Evolutionary conservation across 2,113 vertebrate species (phyloP), one percentile per base, ranked within the genome.

Genomic region (Noturus placidus): DNA sequence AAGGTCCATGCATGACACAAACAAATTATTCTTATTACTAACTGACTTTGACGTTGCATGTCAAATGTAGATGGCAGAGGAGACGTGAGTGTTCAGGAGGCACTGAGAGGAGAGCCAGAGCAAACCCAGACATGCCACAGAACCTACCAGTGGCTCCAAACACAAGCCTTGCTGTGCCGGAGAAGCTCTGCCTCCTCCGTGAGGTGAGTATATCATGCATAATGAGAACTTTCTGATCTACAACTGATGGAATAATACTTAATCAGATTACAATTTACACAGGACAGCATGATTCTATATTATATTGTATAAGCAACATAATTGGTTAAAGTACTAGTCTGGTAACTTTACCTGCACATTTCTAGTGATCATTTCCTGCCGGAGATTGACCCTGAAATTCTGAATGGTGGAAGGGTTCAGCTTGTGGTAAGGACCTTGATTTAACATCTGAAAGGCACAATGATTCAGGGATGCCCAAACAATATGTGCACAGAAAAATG

Each of bases 321-420:
- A 82, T 61, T 82, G 56, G 52, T 59, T 61, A 27, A 42, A 82
- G 56, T 82, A 42, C 57, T 82, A 76, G 69, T 19, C 83, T 61
- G 52, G 69, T 85, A 38, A 85, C 57, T 42, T 78, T 78, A 65
- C 77, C 50, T 86, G n/a, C 35, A 46, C 88, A 3, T 86, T 90
- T 89, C 54, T 76, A 98, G 98, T 80, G 92, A 89, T 84, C 94
- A 0, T 90, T 97, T 98, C 93, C 95, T 98, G 89, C 97, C 97
- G 17, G 94, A 96, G 92, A 95, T 99, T 91, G 94, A 95, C 90
- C 94, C 95, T 87, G 95, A 89, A 0, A 61, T 96, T 88, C 90
- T 95, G 92, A 95, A 94, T 57, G 96, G 94, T 89, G 95, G 96
- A 93, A 94, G 90, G 93, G 96, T 97, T 92, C 97, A 97, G 88